A percentile compares a stretch with the other conserved stretches of the same genome.
These are phyloP conservation scores for Saxidomus purpurata DNA, from an alignment of 1,140 invertebrate genomes.

Conservation along the genomic window DNA sequence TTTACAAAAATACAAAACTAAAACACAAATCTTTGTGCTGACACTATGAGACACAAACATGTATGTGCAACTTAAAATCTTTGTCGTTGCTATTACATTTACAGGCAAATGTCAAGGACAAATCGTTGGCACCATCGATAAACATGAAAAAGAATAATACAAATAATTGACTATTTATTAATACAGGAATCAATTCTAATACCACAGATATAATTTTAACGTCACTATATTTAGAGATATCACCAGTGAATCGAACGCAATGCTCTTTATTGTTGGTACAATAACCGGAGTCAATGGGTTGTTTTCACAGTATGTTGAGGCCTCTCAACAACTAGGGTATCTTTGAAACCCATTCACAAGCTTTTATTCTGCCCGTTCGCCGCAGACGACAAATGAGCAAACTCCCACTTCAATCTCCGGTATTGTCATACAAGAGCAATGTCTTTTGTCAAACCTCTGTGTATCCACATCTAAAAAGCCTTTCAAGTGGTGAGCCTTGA, in stretches of 20 bases:
- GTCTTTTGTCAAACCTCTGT: slow-evolving; percentile 7
- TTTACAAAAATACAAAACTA: no score
- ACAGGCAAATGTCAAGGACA: no score
- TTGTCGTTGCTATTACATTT: no score
- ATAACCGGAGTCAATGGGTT: not conserved
- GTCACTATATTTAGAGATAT: no score
- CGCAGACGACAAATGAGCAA: slow-evolving; percentile 55
- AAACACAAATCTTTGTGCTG: no score
- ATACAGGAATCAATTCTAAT: no score
- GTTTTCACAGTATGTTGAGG: not conserved
- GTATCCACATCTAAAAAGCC: slow-evolving; percentile 40
- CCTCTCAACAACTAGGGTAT: not conserved
- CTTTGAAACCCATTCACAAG: not conserved
- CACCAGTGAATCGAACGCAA: not conserved
- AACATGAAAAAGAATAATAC: no score
- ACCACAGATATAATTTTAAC: no score
- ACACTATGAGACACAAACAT: no score
- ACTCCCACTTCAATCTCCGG: slow-evolving; percentile 35
- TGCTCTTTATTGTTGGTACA: not conserved
- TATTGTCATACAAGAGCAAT: slow-evolving; percentile 38
- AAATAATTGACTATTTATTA: no score
- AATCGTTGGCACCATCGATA: no score
- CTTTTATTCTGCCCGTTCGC: not conserved
- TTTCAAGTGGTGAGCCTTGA: slow-evolving; percentile 18
- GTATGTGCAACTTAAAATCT: no score